A percentile compares a stretch with the other conserved stretches of the same genome.
Conservation (phyloP, 2,888 invertebrate species). For the Noctua janthe region DNA sequence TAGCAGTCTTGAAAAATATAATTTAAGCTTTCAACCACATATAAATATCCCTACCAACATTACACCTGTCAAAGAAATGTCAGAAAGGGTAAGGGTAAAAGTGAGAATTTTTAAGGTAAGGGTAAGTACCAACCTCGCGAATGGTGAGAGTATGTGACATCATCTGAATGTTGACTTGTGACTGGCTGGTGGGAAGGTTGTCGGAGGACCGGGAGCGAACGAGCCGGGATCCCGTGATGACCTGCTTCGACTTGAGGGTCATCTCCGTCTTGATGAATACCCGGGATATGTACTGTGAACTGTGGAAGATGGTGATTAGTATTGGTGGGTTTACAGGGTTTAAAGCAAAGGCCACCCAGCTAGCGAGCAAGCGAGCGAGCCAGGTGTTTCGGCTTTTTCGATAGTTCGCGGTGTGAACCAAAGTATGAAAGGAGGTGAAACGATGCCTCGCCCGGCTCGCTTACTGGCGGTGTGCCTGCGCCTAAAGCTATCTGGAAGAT, state of each 20-base stretch:
- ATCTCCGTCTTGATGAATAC: conserved; percentile 98
- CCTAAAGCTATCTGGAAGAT: not conserved
- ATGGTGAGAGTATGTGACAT: conserved; percentile 98
- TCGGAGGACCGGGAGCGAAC: conserved; percentile 96
- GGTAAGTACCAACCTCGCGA: conserved; percentile 93
- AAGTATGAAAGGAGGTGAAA: too few species aligned
- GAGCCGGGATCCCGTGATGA: conserved; percentile 94
- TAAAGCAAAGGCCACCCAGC: not conserved
- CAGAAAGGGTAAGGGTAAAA: conserved; percentile 41
- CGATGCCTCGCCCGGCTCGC: too few species aligned
- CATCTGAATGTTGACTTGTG: conserved; percentile 98
- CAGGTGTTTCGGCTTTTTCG: too few species aligned
- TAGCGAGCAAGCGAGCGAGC: too few species aligned
- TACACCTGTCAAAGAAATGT: conserved; percentile 59
- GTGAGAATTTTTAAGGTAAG: conserved; percentile 3
- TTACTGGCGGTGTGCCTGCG: too few species aligned
- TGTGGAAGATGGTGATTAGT: conserved; percentile 74
- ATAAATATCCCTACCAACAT: conserved; percentile 42
- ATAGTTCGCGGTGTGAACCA: too few species aligned
- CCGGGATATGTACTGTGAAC: conserved; percentile 98
- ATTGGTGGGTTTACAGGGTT: too few species aligned
- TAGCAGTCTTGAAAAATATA: conserved; percentile 46
- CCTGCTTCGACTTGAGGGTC: conserved; percentile 96
- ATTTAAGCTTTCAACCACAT: conserved; percentile 46
- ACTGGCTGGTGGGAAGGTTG: conserved; percentile 97